A percentile compares a stretch with the other conserved stretches of the same genome.
Evolutionary conservation across 2,888 invertebrate species (phyloP).

Genomic region (Spisula subtruncata): DNA sequence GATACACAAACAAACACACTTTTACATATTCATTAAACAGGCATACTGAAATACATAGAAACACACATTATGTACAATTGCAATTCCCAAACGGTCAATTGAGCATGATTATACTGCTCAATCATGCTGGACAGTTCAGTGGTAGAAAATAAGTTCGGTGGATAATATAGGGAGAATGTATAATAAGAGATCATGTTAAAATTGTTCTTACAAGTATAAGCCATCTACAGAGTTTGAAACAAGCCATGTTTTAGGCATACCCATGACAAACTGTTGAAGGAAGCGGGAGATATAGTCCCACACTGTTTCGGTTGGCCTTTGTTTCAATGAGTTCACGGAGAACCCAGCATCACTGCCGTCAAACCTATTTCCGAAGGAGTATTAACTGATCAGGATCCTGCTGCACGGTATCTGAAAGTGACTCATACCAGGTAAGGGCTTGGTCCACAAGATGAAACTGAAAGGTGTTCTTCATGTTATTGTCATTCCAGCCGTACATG

Average conservation of each 20-base stretch:
- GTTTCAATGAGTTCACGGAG: background rate
- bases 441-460: too few relatives aligned
- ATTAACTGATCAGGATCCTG: background rate
- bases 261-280: background rate
- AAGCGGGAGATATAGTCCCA: slow-evolving; percentile 31
- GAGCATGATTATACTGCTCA: too few relatives aligned
- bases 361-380: background rate
- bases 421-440: background rate
- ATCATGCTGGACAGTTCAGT: background rate
- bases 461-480: background rate
- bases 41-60: too few relatives aligned
- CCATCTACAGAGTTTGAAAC: slow-evolving; percentile 41
- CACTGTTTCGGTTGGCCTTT: slow-evolving; percentile 27
- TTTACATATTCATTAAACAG: too few relatives aligned
- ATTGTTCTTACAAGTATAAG: background rate
- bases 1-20: too few relatives aligned
- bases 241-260: slow-evolving; percentile 14
- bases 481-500: background rate
- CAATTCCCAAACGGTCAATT: too few relatives aligned
- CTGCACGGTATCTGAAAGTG: background rate
- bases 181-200: too few relatives aligned
- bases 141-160: too few relatives aligned
- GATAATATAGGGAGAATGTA: too few relatives aligned
- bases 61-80: too few relatives aligned
- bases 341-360: slow-evolving; percentile 41